These are phyloP conservation scores for Oryzias celebensis DNA, from an alignment of 2,113 vertebrate genomes.

Conservation along the genomic window DNA sequence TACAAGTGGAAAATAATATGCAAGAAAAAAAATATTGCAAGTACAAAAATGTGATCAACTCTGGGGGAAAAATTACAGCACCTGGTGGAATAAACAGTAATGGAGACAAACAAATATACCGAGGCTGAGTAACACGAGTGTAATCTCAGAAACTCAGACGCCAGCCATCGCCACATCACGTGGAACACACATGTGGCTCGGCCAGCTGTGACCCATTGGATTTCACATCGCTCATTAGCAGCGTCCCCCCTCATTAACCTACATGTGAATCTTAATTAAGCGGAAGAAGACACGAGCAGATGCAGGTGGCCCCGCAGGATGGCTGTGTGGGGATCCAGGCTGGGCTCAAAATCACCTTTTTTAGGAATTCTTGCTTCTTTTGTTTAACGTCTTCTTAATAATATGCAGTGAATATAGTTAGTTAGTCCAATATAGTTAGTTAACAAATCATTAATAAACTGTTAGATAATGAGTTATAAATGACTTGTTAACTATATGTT, in stretches of 20 bases:
- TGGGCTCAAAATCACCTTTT: too few relatives aligned
- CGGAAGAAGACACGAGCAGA: constrained; percentile 45
- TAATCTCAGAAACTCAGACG: constrained; percentile 24
- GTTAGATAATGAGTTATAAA: too few relatives aligned
- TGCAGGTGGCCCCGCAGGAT: constrained; percentile 47
- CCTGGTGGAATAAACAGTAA: constrained; percentile 22
- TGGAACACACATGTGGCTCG: constrained; percentile 38
- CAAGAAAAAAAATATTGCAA: not conserved
- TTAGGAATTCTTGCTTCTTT: constrained; percentile 20
- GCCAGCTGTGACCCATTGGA: constrained; percentile 54
- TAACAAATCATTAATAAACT: too few relatives aligned
- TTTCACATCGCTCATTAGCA: constrained; percentile 59
- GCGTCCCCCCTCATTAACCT: constrained; percentile 59
- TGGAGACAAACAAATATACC: constrained; percentile 20
- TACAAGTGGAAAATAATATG: not conserved
- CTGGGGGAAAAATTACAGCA: not conserved
- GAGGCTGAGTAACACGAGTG: constrained; percentile 11
- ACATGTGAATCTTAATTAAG: constrained; percentile 71
- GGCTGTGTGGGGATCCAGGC: constrained; percentile 38
- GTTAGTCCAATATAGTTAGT: too few relatives aligned
- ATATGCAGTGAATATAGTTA: too few relatives aligned
- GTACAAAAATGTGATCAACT: constrained; percentile 9
- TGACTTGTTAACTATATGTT: too few relatives aligned
- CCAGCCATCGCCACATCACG: not conserved
- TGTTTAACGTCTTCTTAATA: constrained; percentile 28